Base-by-base conservation (phyloP, 2,113 vertebrate genomes). In the Chionomys nivalis region DNA sequence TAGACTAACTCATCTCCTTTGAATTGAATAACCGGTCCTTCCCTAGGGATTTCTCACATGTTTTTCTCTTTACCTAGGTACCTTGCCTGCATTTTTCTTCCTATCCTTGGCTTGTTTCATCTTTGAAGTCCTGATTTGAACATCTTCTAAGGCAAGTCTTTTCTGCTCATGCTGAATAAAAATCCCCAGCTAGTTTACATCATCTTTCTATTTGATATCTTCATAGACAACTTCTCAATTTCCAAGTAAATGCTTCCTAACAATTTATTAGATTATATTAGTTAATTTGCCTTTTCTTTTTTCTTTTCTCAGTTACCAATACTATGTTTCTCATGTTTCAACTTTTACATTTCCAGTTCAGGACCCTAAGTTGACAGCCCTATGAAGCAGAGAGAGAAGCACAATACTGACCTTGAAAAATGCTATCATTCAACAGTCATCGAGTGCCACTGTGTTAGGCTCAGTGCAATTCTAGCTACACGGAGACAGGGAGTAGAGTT, bases 161-260 rank as follows among this genome's bases (percentile, higher is more conserved):
- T 28, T 78, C 28, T 72, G n/a, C 26, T 8, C 82, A 90, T 85
- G 31, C 44, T 75, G 73, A 94, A 36, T 63, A 88, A 61, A 8
- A 76, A 4, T 44, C 3, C 12, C n/a, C 8, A 85, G 33, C 39
- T 77, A 77, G 3, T 70, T 36, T 83, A 47, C 23, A 79, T 85
- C 58, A 55, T 47, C 61, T 92, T 82, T 33, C 49, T 72, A 63
- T 21, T 58, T 4, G 91, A 68, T n/a, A 77, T 33, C 65, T 86
- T 72, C 68, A 83, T 13, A 28, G 63, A 82, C 86, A 87, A 42
- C n/a, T 7, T 92, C 63, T 89, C 33, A 77, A 12, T 81, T 92
- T 94, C 95, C 63, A 96, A 88, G 75, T 85, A 91, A 86, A 61
- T 55, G 39, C 78, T 79, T 94, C 39, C 3, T 87, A 91, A 63